These are phyloP conservation scores for Coptodon bakossiorum DNA, from an alignment of 2,113 vertebrate species.

Conservation along the genomic window DNA sequence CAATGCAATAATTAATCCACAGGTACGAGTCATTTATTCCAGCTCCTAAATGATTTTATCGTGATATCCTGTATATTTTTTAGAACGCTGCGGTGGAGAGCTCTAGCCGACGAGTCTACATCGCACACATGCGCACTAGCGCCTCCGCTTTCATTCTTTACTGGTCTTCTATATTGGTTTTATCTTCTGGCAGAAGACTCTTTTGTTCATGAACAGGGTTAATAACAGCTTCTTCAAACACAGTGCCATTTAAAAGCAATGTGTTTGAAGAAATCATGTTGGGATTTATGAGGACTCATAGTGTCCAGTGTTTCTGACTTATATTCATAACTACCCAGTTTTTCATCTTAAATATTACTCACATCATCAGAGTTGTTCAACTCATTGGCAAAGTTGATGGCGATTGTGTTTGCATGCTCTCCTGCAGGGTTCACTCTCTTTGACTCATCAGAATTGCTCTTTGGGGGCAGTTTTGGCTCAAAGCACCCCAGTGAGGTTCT, in stretches of 20 bases:
- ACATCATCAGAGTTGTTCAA: neutral
- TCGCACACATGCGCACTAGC: too few relatives aligned
- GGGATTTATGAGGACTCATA: slow-evolving; percentile 31
- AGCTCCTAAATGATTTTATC: too few relatives aligned
- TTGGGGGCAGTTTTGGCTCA: slow-evolving; percentile 80
- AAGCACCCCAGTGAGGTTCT: slow-evolving; percentile 76
- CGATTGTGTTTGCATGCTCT: neutral
- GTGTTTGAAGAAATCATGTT: neutral
- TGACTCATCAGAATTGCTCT: slow-evolving; percentile 40
- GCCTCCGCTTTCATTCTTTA: slow-evolving; percentile 30
- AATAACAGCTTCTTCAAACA: neutral
- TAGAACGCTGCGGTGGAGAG: too few relatives aligned
- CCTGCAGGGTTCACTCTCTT: neutral
- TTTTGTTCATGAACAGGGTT: slow-evolving; percentile 49
- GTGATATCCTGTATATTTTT: too few relatives aligned
- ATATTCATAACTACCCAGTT: slow-evolving; percentile 76
- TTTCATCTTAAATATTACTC: slow-evolving; percentile 77
- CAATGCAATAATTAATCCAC: too few relatives aligned
- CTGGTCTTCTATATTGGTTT: slow-evolving; percentile 8
- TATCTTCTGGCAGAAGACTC: slow-evolving; percentile 59
- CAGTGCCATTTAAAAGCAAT: slow-evolving; percentile 14
- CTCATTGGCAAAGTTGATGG: neutral
- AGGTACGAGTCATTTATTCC: too few relatives aligned
- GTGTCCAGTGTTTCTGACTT: slow-evolving; percentile 66
- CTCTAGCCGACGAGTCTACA: too few relatives aligned